Percentiles rank a stretch among this genome's conserved stretches.
These are phyloP conservation scores for Balanococcus diminutus DNA, from an alignment of 2,888 invertebrate species.

Conservation along the genomic window DNA sequence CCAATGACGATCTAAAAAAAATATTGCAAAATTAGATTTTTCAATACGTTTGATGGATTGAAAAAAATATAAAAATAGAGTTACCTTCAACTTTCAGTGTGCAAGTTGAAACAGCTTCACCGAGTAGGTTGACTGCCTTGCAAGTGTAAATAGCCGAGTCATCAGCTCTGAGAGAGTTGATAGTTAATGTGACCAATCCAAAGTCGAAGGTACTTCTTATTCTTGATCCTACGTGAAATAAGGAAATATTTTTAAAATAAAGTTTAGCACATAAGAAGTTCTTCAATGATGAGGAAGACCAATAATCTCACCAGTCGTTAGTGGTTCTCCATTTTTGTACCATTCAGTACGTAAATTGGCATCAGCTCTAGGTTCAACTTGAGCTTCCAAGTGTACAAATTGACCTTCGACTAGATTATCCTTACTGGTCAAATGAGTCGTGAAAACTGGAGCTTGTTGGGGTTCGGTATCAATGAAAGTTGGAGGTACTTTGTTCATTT, in stretches of 20 bases:
- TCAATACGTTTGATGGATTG: not conserved
- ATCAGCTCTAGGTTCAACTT: constrained; percentile 88
- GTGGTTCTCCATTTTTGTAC: constrained; percentile 88
- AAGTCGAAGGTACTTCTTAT: constrained; percentile 95
- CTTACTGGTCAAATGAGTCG: constrained; percentile 84
- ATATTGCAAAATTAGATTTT: not conserved
- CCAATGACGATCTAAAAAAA: constrained; percentile 76
- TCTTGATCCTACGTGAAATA: constrained; percentile 72
- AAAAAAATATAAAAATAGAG: not conserved
- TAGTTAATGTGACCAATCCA: constrained; percentile 90
- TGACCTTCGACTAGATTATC: constrained; percentile 86
- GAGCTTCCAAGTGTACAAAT: constrained; percentile 84
- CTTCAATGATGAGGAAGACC: not conserved
- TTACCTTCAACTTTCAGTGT: constrained; percentile 79
- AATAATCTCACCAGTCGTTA: constrained; percentile 73
- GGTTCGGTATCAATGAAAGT: constrained; percentile 85
- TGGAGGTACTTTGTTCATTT: constrained; percentile 87
- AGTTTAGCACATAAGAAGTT: not conserved
- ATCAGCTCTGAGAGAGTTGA: constrained; percentile 83
- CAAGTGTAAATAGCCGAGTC: constrained; percentile 96
- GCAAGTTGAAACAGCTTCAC: constrained; percentile 92
- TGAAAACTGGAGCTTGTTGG: constrained; percentile 94
- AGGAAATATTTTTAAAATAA: no score
- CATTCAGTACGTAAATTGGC: constrained; percentile 87
- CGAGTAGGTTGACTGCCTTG: constrained; percentile 88